phyloP scores from a whole-genome alignment of 1,140 invertebrate genomes.

The Trichoplusia ni region DNA sequence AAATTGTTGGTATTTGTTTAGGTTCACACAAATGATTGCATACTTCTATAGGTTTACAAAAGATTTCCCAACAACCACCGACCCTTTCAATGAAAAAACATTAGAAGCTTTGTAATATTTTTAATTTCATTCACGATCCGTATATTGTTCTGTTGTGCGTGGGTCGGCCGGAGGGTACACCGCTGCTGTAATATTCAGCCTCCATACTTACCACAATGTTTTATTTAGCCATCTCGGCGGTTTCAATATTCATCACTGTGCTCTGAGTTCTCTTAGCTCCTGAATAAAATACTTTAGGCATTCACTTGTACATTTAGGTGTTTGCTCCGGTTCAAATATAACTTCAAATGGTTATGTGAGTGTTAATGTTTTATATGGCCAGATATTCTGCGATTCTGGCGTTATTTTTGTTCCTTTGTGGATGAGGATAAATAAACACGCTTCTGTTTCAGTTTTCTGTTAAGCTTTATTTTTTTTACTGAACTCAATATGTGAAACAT shows the following conservation, averaged over 20 bases:
- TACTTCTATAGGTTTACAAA: constrained; percentile 18
- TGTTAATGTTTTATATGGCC: too few relatives aligned
- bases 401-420: too few relatives aligned
- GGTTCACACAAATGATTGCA: constrained; percentile 1
- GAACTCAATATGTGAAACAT: too few relatives aligned
- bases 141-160: constrained; percentile 43
- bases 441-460: too few relatives aligned
- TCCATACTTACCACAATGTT: constrained; percentile 44
- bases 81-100: constrained; percentile 38
- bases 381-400: too few relatives aligned
- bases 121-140: constrained; percentile 47
- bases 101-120: constrained; percentile 40
- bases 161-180: constrained; percentile 40
- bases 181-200: constrained; percentile 44
- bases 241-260: constrained; percentile 46
- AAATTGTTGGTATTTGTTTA: constrained; percentile 14
- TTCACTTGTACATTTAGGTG: constrained; percentile 20
- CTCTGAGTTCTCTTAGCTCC: constrained; percentile 32
- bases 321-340: constrained; percentile 9
- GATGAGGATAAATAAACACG: too few relatives aligned
- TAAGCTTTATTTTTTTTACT: too few relatives aligned
- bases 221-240: constrained; percentile 43
- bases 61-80: constrained; percentile 17
- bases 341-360: neutral
- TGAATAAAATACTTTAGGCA: constrained; percentile 37